A percentile compares a stretch with the other conserved stretches of the same genome.
phyloP scores from a whole-genome alignment of 1,140 invertebrate species.

The Diabrotica undecimpunctata region DNA sequence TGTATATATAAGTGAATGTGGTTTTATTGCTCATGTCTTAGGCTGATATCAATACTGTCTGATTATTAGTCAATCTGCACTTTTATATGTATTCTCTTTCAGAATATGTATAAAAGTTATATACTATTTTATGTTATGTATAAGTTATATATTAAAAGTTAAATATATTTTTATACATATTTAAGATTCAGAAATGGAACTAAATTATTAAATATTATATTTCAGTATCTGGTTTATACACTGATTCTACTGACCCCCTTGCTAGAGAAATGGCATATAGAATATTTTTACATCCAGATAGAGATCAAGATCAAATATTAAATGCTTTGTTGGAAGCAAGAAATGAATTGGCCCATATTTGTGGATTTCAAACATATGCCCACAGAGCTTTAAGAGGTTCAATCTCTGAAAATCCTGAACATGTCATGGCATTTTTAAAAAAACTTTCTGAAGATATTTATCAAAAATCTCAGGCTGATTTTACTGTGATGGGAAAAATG shows the following conservation, averaged over 20 bases:
- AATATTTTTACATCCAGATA: constrained; percentile 77
- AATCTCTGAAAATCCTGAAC: constrained; percentile 74
- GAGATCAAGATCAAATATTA: constrained; percentile 73
- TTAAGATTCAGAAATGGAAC: too few species aligned
- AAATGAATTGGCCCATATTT: constrained; percentile 74
- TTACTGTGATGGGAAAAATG: constrained; percentile 69
- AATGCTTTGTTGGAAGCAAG: constrained; percentile 68
- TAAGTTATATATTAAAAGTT: too few species aligned
- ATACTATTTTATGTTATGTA: too few species aligned
- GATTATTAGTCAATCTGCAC: too few species aligned
- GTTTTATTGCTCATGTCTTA: too few species aligned
- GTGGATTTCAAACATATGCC: constrained; percentile 84
- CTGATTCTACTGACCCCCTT: constrained; percentile 73
- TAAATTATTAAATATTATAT: constrained; percentile 47
- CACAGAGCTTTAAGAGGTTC: constrained; percentile 86
- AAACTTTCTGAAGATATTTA: constrained; percentile 67
- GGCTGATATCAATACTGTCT: too few species aligned
- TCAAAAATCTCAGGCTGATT: constrained; percentile 64
- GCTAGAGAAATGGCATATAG: constrained; percentile 88
- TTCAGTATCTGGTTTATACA: constrained; percentile 72
- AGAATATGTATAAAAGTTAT: too few species aligned
- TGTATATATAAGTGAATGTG: too few species aligned
- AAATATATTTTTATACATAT: too few species aligned
- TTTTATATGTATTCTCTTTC: too few species aligned
- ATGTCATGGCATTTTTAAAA: constrained; percentile 77